Evolutionary conservation across 2,797 vertebrate species (phyloP).

Genomic region (Propithecus perrieri): DNA sequence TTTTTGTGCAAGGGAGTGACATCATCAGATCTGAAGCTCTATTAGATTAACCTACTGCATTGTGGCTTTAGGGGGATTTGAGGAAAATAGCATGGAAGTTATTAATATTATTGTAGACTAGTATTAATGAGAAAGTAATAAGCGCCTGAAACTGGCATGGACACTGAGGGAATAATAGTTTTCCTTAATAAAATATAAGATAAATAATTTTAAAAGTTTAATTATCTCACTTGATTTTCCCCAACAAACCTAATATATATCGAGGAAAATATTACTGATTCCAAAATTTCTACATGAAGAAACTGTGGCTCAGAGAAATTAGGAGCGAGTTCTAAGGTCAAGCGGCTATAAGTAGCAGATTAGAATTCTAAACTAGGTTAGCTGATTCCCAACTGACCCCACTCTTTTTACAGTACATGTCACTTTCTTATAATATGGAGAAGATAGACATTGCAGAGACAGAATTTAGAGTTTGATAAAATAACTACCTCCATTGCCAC

Average conservation of each 20-base stretch:
- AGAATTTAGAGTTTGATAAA: background rate
- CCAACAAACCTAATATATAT: background rate
- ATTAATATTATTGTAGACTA: background rate
- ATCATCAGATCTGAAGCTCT: background rate
- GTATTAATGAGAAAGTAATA: background rate
- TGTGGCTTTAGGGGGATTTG: background rate
- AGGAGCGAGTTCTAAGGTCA: background rate
- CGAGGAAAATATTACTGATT: background rate
- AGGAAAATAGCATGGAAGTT: background rate
- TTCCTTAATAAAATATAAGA: background rate
- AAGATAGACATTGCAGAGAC: background rate
- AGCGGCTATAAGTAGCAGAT: background rate
- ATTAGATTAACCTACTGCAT: background rate
- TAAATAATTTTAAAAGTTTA: background rate
- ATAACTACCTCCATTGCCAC: background rate
- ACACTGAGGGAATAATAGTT: background rate
- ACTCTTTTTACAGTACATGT: background rate
- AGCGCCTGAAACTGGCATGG: background rate
- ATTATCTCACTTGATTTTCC: background rate
- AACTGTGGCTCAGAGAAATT: background rate
- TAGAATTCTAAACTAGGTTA: background rate
- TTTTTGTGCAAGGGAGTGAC: background rate
- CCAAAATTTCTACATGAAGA: background rate
- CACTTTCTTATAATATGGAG: background rate
- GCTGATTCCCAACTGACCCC: background rate